Percentiles rank a stretch among this genome's conserved stretches.
Evolutionary conservation across 1,140 invertebrate genomes (phyloP).

Genomic region (Bombus sylvicola): DNA sequence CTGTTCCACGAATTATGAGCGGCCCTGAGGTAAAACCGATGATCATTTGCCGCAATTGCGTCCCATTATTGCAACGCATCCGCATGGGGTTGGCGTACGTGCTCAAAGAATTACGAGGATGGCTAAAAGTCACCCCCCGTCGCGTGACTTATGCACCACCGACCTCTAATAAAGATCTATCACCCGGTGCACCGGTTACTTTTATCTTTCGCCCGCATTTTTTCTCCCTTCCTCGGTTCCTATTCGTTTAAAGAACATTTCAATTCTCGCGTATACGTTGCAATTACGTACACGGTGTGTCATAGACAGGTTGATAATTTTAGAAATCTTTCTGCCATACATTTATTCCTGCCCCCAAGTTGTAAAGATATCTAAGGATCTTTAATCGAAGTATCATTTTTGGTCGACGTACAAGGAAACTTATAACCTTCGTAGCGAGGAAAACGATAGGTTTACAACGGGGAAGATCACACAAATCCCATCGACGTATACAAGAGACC

Average conservation of each 20-base stretch:
- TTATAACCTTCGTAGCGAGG: background rate
- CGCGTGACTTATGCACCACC: slow-evolving; percentile 74
- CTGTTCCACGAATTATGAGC: slow-evolving; percentile 35
- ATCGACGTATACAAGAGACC: background rate
- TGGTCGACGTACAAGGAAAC: background rate
- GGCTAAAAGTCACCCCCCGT: slow-evolving; percentile 71
- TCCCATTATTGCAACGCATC: slow-evolving; percentile 56
- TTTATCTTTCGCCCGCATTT: slow-evolving; percentile 56
- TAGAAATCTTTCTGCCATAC: background rate
- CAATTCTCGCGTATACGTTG: background rate
- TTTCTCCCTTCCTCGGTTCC: background rate
- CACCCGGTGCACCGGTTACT: slow-evolving; percentile 44
- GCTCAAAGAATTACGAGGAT: slow-evolving; percentile 74
- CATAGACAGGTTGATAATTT: background rate
- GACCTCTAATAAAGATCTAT: slow-evolving; percentile 76
- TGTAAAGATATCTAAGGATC: background rate
- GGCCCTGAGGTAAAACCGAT: slow-evolving; percentile 57
- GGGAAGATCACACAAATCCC: background rate
- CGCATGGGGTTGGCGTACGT: slow-evolving; percentile 64
- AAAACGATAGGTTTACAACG: background rate
- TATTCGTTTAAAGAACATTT: background rate
- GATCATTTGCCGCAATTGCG: slow-evolving; percentile 71
- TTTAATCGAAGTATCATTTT: background rate
- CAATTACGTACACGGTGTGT: too few relatives aligned
- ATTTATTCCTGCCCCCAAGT: too few relatives aligned